These are phyloP conservation scores for Holacanthella duospinosa DNA, from an alignment of 2,888 invertebrate species.

Conservation along the genomic window DNA sequence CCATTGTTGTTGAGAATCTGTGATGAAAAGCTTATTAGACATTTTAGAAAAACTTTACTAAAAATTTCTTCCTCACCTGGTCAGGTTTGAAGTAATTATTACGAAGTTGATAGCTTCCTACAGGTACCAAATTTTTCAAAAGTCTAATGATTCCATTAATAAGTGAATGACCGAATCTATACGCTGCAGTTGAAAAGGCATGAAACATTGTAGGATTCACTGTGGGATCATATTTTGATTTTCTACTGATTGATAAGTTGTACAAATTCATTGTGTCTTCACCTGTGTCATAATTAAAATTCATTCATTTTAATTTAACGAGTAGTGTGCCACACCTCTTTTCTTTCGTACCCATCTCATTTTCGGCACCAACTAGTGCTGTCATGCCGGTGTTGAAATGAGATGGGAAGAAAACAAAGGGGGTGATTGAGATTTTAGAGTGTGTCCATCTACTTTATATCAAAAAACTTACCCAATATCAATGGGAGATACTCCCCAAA, in stretches of 20 bases:
- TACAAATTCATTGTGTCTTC: slow-evolving; percentile 22
- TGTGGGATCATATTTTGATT: slow-evolving; percentile 20
- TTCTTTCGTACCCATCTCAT: too few relatives aligned
- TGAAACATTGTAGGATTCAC: slow-evolving; percentile 29
- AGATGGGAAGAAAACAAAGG: too few relatives aligned
- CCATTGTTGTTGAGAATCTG: slow-evolving; percentile 22
- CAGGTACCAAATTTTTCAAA: slow-evolving; percentile 17
- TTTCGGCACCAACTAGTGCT: too few relatives aligned
- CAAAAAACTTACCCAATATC: slow-evolving; percentile 19
- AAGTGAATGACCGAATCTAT: slow-evolving; percentile 34
- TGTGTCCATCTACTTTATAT: too few relatives aligned
- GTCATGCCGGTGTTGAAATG: too few relatives aligned
- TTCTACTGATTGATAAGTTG: slow-evolving; percentile 12
- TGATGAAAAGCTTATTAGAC: too few relatives aligned
- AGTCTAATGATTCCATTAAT: slow-evolving; percentile 32
- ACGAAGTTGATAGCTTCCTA: slow-evolving; percentile 29
- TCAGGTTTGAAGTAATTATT: slow-evolving; percentile 35
- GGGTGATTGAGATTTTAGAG: too few relatives aligned
- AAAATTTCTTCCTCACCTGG: slow-evolving; percentile 18
- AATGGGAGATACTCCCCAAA: slow-evolving; percentile 33
- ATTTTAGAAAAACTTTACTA: neutral
- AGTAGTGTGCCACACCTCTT: too few relatives aligned
- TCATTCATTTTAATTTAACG: neutral
- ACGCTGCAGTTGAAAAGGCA: slow-evolving; percentile 33
- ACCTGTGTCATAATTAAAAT: slow-evolving; percentile 8